Evolutionary conservation across 2,888 invertebrate genomes (phyloP).

Genomic region (Noctua pronuba): DNA sequence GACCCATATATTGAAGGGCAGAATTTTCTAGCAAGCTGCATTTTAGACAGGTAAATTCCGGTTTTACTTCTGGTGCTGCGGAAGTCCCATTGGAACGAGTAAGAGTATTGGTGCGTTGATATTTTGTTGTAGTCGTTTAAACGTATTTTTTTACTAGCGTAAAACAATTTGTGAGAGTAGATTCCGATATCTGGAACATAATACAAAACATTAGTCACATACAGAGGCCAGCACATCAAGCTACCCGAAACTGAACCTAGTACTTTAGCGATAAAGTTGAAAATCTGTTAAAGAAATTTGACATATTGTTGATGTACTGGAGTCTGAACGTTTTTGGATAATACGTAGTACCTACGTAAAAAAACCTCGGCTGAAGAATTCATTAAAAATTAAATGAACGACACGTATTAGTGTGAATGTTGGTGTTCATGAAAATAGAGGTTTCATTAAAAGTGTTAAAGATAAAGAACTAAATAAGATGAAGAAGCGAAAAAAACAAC

Average conservation of each 20-base stretch:
- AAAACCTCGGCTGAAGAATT: too few species aligned
- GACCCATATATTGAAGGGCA: slow-evolving; percentile 37
- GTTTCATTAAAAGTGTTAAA: too few species aligned
- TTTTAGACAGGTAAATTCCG: neutral
- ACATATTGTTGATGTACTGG: too few species aligned
- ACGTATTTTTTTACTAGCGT: slow-evolving; percentile 24
- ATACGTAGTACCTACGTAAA: neutral
- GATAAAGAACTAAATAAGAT: too few species aligned
- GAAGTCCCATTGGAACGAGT: slow-evolving; percentile 35
- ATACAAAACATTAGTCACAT: neutral
- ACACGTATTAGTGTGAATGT: too few species aligned
- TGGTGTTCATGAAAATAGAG: too few species aligned
- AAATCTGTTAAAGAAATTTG: too few species aligned
- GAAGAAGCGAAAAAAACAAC: neutral
- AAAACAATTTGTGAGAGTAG: slow-evolving; percentile 22
- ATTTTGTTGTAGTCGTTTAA: slow-evolving; percentile 3
- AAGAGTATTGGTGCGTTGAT: slow-evolving; percentile 4
- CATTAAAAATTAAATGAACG: too few species aligned
- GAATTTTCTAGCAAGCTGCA: slow-evolving; percentile 25
- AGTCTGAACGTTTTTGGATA: too few species aligned
- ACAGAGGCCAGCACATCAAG: too few species aligned
- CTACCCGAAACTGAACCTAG: too few species aligned
- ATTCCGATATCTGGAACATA: slow-evolving; percentile 34
- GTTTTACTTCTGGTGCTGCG: neutral
- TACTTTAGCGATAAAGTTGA: too few species aligned